Evolutionary conservation across 2,797 vertebrate genomes (phyloP).

Genomic region (Cyclopterus lumpus): DNA sequence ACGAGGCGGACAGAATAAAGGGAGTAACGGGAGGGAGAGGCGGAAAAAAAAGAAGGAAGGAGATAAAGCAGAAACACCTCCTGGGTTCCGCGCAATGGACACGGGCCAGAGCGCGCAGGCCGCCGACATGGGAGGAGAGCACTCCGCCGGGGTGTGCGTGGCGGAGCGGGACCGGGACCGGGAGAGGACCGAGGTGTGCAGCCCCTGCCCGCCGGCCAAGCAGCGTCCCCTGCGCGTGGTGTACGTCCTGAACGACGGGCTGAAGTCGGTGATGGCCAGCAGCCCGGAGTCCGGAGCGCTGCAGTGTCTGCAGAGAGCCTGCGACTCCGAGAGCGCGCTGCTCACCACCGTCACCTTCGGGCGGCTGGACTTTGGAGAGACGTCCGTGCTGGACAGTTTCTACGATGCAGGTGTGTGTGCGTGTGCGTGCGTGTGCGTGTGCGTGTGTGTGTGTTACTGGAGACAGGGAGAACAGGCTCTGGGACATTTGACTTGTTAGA

Average conservation of each 20-base stretch:
- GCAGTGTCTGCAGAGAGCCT: conserved; percentile 89
- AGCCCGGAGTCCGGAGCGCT: conserved; percentile 90
- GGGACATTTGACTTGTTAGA: too few species aligned
- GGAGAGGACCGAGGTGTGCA: conserved; percentile 74
- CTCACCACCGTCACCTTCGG: conserved; percentile 89
- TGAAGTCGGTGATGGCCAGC: conserved; percentile 85
- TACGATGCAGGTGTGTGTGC: conserved; percentile 85
- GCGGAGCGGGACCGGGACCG: conserved; percentile 70
- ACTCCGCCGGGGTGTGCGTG: conserved; percentile 49
- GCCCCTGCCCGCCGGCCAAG: conserved; percentile 77
- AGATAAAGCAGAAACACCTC: conserved; percentile 12
- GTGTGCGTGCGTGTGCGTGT: too few species aligned
- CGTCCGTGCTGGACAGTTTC: conserved; percentile 91
- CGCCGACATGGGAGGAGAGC: conserved; percentile 73
- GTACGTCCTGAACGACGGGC: conserved; percentile 89
- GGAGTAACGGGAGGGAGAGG: conserved; percentile 35
- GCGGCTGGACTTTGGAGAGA: conserved; percentile 92
- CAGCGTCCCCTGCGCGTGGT: conserved; percentile 87
- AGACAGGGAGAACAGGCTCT: too few species aligned
- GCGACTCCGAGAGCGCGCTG: conserved; percentile 89
- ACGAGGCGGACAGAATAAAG: conserved; percentile 26
- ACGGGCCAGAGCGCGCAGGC: conserved; percentile 69
- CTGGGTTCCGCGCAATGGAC: conserved; percentile 65
- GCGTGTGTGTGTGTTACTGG: not conserved
- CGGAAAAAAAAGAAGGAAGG: conserved; percentile 20